Evolutionary conservation across 2,888 invertebrate genomes (phyloP), one percentile per base, ranked within the genome.

Genomic region (Ariolimax columbianus): DNA sequence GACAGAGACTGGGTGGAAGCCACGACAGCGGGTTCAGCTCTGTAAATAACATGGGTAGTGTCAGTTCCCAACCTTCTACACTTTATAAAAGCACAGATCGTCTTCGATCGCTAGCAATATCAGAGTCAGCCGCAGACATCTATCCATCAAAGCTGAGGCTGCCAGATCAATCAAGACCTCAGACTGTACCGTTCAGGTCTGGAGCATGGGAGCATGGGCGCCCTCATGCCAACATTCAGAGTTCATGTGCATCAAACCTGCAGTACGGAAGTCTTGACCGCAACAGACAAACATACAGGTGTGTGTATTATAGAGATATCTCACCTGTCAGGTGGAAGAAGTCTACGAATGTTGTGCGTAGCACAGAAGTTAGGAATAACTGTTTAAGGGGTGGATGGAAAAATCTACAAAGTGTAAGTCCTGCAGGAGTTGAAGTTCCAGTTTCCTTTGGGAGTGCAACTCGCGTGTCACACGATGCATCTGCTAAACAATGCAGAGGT

Each of bases 1-100:
- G 17, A 3, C 36, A 36, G n/a, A 51, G 93, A 77, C 92, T 92
- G 88, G 93, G 93, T 83, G 91, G 91, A 82, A 87, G 88, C 51
- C 88, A 87, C 72, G 66, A 87, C 59, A 88, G 88, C 59, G 91
- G 92, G 7, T 90, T 91, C 87, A 90, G 90, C 84, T 91, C 92
- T 30, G 89, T 91, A 79, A 92, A 92, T 89, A 93, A 93, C 84
- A 91, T 94, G 88, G 33, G 26, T 36, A 94, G 94, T 89, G 91
- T 94, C 33, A 92, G 92, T 79, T 94, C 94, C 63, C 93, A 94
- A 86, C 90, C 94, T 82, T 94, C 93, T 17, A 93, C 91, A 30
- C 90, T 90, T 77, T 93, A 93, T 85, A 91, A 92, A 78, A 93
- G 92, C 86, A 89, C 91, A 11, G 93, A 93, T 82, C 91, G 92